Percentiles rank a stretch among this genome's conserved stretches.
phyloP scores from a whole-genome alignment of 2,888 invertebrate genomes.

The Laspeyria flexula region DNA sequence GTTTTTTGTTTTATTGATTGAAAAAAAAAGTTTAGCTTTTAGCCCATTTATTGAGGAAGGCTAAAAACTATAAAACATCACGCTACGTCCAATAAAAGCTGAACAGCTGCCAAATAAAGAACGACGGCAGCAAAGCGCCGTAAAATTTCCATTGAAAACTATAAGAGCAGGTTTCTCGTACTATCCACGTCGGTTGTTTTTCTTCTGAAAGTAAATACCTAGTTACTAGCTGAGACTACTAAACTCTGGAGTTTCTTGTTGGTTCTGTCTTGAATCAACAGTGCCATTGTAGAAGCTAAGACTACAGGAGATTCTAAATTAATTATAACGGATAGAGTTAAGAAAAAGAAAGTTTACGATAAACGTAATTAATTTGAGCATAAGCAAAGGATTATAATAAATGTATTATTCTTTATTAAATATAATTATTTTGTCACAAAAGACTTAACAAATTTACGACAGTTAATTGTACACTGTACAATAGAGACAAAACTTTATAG shows the following conservation, averaged over 20 bases:
- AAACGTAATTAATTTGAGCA: neutral
- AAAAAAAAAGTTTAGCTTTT: too few relatives aligned
- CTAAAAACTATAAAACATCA: too few relatives aligned
- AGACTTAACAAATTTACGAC: too few relatives aligned
- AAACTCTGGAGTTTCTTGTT: constrained; percentile 20
- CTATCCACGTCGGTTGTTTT: constrained; percentile 9
- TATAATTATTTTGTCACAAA: too few relatives aligned
- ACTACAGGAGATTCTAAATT: neutral
- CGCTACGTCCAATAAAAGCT: too few relatives aligned
- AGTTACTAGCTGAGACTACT: constrained; percentile 5
- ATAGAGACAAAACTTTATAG: too few relatives aligned
- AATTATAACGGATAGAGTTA: neutral
- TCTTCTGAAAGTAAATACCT: constrained; percentile 22
- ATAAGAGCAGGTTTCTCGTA: neutral
- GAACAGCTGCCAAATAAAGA: too few relatives aligned
- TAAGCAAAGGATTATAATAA: neutral
- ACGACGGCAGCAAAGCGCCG: too few relatives aligned
- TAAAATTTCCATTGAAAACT: neutral
- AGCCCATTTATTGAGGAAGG: too few relatives aligned
- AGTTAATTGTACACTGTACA: too few relatives aligned
- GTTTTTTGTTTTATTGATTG: too few relatives aligned
- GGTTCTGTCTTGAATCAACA: constrained; percentile 1
- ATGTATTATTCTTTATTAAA: too few relatives aligned
- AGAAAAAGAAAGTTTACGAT: neutral
- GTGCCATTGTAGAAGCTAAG: neutral